A percentile compares a stretch with the other conserved stretches of the same genome.
Conservation (phyloP, 2,888 invertebrate genomes). For the Coleophora flavipennella region DNA sequence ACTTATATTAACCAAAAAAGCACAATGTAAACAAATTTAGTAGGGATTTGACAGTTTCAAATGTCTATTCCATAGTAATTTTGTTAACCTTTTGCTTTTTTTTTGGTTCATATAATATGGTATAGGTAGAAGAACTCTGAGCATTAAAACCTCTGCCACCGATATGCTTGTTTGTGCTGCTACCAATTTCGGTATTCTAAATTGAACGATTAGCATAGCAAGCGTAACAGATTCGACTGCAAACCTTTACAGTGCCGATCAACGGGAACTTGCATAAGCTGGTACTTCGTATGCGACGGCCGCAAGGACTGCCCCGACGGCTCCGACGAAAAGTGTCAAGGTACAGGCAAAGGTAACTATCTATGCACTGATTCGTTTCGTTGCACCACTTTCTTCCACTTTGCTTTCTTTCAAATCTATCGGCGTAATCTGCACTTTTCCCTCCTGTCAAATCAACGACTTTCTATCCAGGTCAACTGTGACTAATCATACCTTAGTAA, state of each 20-base stretch:
- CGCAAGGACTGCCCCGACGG: constrained; percentile 88
- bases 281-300: constrained; percentile 94
- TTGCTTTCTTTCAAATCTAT: constrained; percentile 9
- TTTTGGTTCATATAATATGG: no score
- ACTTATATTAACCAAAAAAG: no score
- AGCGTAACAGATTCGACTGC: no score
- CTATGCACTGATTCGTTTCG: constrained; percentile 32
- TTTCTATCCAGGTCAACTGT: not conserved
- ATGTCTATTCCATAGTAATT: no score
- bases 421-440: constrained; percentile 3
- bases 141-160: no score
- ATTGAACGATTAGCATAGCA: no score
- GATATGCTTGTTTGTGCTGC: no score
- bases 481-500: not conserved
- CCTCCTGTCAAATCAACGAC: not conserved
- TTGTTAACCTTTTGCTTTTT: no score
- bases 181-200: no score
- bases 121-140: no score
- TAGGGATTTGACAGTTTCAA: no score
- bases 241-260: constrained; percentile 80
- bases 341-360: constrained; percentile 63
- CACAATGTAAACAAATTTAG: no score
- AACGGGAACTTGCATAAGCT: constrained; percentile 89
- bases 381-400: constrained; percentile 18
- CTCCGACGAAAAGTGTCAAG: constrained; percentile 87